A percentile compares a stretch with the other conserved stretches of the same genome.
Evolutionary conservation across 2,888 invertebrate genomes (phyloP).

Genomic region (Malacosoma neustria): DNA sequence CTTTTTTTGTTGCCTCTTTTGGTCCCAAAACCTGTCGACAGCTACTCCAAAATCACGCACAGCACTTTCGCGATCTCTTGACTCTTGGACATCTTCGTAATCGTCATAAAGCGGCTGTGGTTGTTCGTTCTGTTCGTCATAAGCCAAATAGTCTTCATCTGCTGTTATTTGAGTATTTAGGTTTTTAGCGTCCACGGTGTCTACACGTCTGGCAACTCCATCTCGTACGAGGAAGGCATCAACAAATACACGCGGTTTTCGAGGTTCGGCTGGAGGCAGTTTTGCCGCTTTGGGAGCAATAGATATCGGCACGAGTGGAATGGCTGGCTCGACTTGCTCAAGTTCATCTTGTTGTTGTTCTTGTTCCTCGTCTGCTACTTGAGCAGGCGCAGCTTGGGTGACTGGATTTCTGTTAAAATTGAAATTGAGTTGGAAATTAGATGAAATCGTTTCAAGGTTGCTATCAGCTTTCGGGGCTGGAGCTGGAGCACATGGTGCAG

Average conservation of each 20-base stretch:
- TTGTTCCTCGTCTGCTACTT: slow-evolving; percentile 18
- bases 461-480: slow-evolving; percentile 35
- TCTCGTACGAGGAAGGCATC: slow-evolving; percentile 61
- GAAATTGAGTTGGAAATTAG: slow-evolving; percentile 55
- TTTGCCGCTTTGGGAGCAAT: slow-evolving; percentile 53
- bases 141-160: slow-evolving; percentile 44
- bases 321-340: slow-evolving; percentile 14
- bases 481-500: slow-evolving; percentile 38
- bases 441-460: slow-evolving; percentile 46
- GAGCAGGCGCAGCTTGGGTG: slow-evolving; percentile 25
- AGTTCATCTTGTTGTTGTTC: slow-evolving; percentile 15
- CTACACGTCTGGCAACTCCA: slow-evolving; percentile 54
- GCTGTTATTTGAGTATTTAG: slow-evolving; percentile 24
- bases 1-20: slow-evolving; percentile 29
- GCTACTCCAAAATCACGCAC: slow-evolving; percentile 51
- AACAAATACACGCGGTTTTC: slow-evolving; percentile 54
- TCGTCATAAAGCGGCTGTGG: slow-evolving; percentile 40
- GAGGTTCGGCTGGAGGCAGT: slow-evolving; percentile 40
- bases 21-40: slow-evolving; percentile 59
- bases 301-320: slow-evolving; percentile 32
- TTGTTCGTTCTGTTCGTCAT: slow-evolving; percentile 38
- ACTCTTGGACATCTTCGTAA: slow-evolving; percentile 58
- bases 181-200: slow-evolving; percentile 47
- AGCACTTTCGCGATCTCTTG: slow-evolving; percentile 42
- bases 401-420: slow-evolving; percentile 51